These are phyloP conservation scores for Sardina pilchardus DNA, from an alignment of 2,113 vertebrate species.

Conservation along the genomic window DNA sequence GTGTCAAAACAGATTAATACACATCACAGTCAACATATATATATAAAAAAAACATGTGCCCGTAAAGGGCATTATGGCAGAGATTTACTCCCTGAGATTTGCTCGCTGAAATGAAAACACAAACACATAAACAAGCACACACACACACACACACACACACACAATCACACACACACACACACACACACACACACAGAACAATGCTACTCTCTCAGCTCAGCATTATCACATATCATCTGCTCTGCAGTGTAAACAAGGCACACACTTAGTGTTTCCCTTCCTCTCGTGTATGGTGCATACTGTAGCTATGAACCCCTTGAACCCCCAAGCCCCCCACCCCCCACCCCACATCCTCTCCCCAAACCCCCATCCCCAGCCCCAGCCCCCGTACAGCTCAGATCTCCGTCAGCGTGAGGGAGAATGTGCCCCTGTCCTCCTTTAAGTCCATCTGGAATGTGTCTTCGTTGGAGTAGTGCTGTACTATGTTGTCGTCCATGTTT, in stretches of 20 bases:
- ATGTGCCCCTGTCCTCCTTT: constrained; percentile 74
- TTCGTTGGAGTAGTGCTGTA: constrained; percentile 86
- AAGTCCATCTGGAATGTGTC: constrained; percentile 85
- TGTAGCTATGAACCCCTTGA: not conserved
- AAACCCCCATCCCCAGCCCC: not conserved
- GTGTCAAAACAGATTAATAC: not conserved
- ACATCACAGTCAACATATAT: not conserved
- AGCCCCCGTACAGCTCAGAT: constrained; percentile 63
- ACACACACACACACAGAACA: not conserved
- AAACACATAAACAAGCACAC: not conserved
- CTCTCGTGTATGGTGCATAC: not conserved
- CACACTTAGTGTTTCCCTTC: not conserved
- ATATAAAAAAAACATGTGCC: not conserved
- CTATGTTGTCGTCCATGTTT: constrained; percentile 87
- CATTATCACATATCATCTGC: not conserved
- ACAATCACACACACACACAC: constrained; percentile 21
- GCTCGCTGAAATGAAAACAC: constrained; percentile 5
- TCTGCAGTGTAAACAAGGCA: not conserved
- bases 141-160: constrained; percentile 17
- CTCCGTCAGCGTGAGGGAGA: constrained; percentile 82
- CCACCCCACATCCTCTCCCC: not conserved
- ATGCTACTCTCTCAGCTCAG: not conserved
- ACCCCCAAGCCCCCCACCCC: not conserved
- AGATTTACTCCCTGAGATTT: not conserved
- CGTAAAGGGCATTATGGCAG: not conserved